Evolutionary conservation across 2,113 vertebrate genomes (phyloP).

Genomic region (Petromus typicus): DNA sequence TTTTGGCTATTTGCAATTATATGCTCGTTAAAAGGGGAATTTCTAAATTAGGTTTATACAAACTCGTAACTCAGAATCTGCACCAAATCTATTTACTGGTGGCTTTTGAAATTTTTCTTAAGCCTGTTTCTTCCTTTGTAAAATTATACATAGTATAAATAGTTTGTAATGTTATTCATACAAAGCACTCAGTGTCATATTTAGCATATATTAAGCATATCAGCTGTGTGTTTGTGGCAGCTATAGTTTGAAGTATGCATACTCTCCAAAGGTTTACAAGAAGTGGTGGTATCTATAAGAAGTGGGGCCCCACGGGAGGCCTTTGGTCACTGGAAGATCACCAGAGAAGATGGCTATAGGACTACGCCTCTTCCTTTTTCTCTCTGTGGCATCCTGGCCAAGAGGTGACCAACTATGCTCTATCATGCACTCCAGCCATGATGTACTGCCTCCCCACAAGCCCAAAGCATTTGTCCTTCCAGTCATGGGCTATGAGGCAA

Average conservation of each 20-base stretch:
- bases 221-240: not conserved
- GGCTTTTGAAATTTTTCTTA: not conserved
- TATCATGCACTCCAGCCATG: not conserved
- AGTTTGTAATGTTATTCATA: not conserved
- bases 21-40: not conserved
- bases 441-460: not conserved
- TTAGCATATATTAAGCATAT: not conserved
- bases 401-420: not conserved
- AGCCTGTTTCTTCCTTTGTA: not conserved
- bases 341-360: not conserved
- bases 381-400: not conserved
- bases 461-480: not conserved
- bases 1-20: not conserved
- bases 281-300: not conserved
- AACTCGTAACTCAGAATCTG: not conserved
- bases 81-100: not conserved
- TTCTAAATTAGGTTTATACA: not conserved
- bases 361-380: not conserved
- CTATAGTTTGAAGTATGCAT: not conserved
- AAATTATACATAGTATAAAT: rapidly evolving
- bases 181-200: rapidly evolving
- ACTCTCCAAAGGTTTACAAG: too few species aligned
- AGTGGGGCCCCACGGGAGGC: not conserved
- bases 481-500: not conserved
- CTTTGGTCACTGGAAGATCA: not conserved